These are phyloP conservation scores for Ladona fulva DNA, from an alignment of 1,140 invertebrate genomes.

Conservation along the genomic window DNA sequence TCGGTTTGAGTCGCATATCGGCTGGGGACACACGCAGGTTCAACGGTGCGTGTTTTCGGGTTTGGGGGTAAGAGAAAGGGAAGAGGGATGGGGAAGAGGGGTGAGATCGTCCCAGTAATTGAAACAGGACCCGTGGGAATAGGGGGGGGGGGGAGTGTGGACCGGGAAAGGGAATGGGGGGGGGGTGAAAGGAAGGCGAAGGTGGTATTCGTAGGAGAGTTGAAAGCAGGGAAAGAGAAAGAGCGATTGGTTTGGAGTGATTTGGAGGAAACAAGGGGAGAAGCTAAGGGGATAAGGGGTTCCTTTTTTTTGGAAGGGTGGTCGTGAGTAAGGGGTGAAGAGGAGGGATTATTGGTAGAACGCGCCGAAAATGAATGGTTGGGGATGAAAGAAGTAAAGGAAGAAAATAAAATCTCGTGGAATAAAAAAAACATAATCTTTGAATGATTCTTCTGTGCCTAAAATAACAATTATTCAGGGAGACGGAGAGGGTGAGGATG, in stretches of 20 bases:
- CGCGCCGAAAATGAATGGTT: neutral
- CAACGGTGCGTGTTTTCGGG: neutral
- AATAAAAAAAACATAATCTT: too few relatives aligned
- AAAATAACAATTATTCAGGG: too few relatives aligned
- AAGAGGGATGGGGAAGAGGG: neutral
- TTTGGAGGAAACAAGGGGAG: constrained; percentile 1
- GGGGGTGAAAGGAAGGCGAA: neutral
- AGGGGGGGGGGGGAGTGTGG: neutral
- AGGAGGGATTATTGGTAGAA: neutral
- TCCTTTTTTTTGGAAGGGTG: too few relatives aligned
- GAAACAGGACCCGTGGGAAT: neutral
- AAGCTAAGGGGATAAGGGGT: too few relatives aligned
- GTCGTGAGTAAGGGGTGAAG: too few relatives aligned
- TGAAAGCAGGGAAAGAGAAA: neutral
- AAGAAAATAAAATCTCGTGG: too few relatives aligned
- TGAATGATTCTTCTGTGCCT: too few relatives aligned
- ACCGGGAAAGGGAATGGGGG: neutral
- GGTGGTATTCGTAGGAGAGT: neutral
- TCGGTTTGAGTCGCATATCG: too few relatives aligned
- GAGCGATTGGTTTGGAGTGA: neutral
- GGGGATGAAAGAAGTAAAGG: neutral
- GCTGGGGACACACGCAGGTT: neutral
- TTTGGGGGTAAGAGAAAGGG: neutral
- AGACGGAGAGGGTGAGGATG: too few relatives aligned
- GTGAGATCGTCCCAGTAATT: neutral